Percentiles rank a stretch among this genome's conserved stretches.
These are phyloP conservation scores for Lycocorax pyrrhopterus DNA, from an alignment of 2,113 vertebrate genomes.

Conservation along the genomic window DNA sequence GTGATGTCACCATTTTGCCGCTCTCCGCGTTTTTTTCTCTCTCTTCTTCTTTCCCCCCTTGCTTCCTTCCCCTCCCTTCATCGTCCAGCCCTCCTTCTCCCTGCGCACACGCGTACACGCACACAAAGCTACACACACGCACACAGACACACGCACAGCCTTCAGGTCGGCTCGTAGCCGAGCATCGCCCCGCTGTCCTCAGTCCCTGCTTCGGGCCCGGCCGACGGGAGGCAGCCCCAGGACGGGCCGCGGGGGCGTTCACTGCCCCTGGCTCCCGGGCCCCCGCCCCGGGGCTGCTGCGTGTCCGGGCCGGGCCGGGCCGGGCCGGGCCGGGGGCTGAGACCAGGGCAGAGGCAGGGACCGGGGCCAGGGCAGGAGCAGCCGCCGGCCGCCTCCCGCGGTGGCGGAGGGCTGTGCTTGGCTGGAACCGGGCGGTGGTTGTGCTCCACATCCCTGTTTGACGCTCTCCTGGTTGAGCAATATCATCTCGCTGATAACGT, in stretches of 20 bases:
- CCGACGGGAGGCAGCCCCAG: not conserved
- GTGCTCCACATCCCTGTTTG: not conserved
- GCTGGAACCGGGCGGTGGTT: not conserved
- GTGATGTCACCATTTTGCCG: conserved; percentile 58
- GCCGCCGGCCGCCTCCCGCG: not conserved
- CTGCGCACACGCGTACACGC: not conserved
- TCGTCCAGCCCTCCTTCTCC: not conserved
- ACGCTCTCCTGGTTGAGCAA: not conserved
- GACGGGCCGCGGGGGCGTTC: no score
- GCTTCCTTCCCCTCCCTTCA: not conserved
- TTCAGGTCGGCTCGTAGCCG: not conserved
- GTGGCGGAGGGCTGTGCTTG: not conserved
- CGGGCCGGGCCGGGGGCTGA: not conserved
- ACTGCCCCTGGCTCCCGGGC: not conserved
- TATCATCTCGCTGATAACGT: not conserved
- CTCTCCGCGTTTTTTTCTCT: not conserved
- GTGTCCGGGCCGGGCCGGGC: not conserved
- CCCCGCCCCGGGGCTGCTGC: not conserved
- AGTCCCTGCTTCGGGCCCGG: no score
- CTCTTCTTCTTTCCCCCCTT: not conserved
- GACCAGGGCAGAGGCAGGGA: not conserved
- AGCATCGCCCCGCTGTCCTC: not conserved
- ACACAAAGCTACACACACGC: not conserved
- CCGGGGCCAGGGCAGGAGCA: no score
- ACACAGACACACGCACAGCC: not conserved